phyloP scores from a whole-genome alignment of 2,797 vertebrate genomes.

The Aeoliscus strigatus region DNA sequence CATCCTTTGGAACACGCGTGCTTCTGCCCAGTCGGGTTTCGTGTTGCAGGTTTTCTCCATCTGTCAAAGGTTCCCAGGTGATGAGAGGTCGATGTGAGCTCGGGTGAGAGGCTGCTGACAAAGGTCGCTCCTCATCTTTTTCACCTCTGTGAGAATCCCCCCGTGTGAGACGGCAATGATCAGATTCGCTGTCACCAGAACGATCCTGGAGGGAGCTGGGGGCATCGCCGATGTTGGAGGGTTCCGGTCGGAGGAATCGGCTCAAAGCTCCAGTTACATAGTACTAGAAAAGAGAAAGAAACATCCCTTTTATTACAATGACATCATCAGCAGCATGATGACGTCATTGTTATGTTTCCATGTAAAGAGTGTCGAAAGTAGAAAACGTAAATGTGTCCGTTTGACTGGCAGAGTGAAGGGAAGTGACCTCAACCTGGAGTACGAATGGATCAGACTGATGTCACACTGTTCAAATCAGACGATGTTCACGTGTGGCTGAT shows the following conservation, averaged over 20 bases:
- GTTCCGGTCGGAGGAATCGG: constrained; percentile 60
- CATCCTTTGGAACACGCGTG: too few species aligned
- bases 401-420: too few species aligned
- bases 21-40: constrained; percentile 5
- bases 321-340: too few species aligned
- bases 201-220: constrained; percentile 15
- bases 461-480: too few species aligned
- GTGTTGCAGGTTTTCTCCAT: constrained; percentile 3
- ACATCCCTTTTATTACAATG: too few species aligned
- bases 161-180: neutral
- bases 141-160: neutral
- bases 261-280: constrained; percentile 65
- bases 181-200: constrained; percentile 5
- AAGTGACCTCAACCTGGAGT: too few species aligned
- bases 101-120: neutral
- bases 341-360: too few species aligned
- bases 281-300: constrained; percentile 50
- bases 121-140: constrained; percentile 14
- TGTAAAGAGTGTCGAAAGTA: too few species aligned
- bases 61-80: constrained; percentile 34
- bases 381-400: too few species aligned
- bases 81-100: constrained; percentile 11
- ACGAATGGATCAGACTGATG: too few species aligned
- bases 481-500: too few species aligned
- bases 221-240: constrained; percentile 12